These are phyloP conservation scores for Phoebastria nigripes DNA, from an alignment of 2,797 vertebrate species.

Conservation along the genomic window DNA sequence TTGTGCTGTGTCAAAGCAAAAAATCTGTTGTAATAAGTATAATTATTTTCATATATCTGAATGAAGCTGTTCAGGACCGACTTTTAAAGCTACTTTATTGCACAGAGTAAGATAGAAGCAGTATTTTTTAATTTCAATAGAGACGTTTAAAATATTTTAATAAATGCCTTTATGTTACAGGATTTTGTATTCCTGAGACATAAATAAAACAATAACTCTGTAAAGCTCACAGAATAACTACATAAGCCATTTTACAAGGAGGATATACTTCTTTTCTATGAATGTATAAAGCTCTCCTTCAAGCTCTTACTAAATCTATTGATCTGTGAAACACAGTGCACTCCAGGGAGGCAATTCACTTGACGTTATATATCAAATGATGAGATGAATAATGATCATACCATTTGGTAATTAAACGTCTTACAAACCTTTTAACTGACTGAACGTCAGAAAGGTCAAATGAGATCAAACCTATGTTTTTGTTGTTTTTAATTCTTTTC, in stretches of 20 bases:
- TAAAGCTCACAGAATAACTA: slow-evolving; percentile 48
- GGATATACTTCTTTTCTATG: slow-evolving; percentile 64
- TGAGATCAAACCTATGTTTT: slow-evolving; percentile 79
- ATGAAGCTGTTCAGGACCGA: not conserved
- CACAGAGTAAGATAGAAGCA: not conserved
- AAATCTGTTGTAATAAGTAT: not conserved
- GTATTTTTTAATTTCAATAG: not conserved
- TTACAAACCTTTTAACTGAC: slow-evolving; percentile 95
- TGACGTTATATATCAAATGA: slow-evolving; percentile 95
- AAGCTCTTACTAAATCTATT: slow-evolving; percentile 91
- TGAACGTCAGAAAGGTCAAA: slow-evolving; percentile 84
- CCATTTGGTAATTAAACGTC: slow-evolving; percentile 96
- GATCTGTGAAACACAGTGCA: slow-evolving; percentile 93
- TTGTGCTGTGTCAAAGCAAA: not conserved
- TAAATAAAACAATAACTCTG: slow-evolving; percentile 68
- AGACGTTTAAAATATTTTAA: not conserved
- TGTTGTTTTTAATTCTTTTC: slow-evolving; percentile 55
- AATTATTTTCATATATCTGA: not conserved
- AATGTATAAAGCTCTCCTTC: slow-evolving; percentile 81
- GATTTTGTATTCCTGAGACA: slow-evolving; percentile 20
- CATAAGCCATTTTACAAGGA: slow-evolving; percentile 59
- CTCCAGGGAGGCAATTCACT: slow-evolving; percentile 92
- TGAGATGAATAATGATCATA: slow-evolving; percentile 96
- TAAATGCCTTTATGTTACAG: not conserved
- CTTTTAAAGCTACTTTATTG: not conserved